Evolutionary conservation across 1,140 invertebrate species (phyloP).

Genomic region (Apis dorsata): DNA sequence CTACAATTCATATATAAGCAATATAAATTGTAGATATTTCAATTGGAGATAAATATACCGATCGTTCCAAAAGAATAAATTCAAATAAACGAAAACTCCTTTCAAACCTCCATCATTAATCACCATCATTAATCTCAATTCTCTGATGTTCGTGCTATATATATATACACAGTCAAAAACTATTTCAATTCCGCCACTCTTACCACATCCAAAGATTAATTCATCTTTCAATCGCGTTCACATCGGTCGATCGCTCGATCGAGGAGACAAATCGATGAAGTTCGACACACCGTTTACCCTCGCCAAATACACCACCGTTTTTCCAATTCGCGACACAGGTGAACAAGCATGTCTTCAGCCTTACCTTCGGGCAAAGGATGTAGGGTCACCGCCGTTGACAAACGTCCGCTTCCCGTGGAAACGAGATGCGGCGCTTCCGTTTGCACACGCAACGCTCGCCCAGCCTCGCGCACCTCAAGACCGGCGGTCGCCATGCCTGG

Average conservation of each 20-base stretch:
- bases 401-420: slow-evolving; percentile 91
- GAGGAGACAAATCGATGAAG: background rate
- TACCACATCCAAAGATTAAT: no score
- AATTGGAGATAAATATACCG: no score
- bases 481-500: slow-evolving; percentile 74
- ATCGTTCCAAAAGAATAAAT: no score
- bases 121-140: no score
- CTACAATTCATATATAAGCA: no score
- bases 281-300: background rate
- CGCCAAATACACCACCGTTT: background rate
- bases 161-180: no score
- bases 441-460: slow-evolving; percentile 87
- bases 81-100: no score
- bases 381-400: slow-evolving; percentile 94
- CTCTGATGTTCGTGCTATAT: no score
- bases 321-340: background rate
- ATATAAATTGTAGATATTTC: no score
- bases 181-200: no score
- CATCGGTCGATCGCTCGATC: background rate
- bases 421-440: slow-evolving; percentile 93
- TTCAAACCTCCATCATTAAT: no score
- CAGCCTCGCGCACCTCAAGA: slow-evolving; percentile 78
- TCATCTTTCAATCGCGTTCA: no score
- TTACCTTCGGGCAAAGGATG: slow-evolving; percentile 91
- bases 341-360: slow-evolving; percentile 11